These are phyloP conservation scores for Chromis chromis DNA, from an alignment of 2,797 vertebrate species.

Conservation along the genomic window DNA sequence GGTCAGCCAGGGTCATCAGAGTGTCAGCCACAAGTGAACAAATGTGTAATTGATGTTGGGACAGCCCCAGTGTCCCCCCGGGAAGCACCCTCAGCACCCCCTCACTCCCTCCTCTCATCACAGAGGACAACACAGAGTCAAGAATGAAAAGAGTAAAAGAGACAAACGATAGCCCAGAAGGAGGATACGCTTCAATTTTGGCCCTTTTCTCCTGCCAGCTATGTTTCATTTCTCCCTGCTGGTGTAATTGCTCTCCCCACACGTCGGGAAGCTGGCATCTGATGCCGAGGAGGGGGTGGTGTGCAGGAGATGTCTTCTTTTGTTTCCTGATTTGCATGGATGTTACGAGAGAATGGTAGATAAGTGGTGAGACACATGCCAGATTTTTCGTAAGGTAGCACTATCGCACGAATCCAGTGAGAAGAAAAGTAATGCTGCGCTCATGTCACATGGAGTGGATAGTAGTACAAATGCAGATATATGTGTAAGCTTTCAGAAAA, in stretches of 20 bases:
- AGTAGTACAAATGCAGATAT: not conserved
- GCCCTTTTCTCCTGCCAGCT: slow-evolving; percentile 72
- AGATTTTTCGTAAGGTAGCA: slow-evolving; percentile 63
- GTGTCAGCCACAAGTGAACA: slow-evolving; percentile 86
- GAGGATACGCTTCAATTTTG: slow-evolving; percentile 86
- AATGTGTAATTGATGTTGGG: slow-evolving; percentile 88
- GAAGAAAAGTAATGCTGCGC: not conserved
- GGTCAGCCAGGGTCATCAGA: slow-evolving; percentile 84
- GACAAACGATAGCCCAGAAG: slow-evolving; percentile 80
- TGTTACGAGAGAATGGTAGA: slow-evolving; percentile 78
- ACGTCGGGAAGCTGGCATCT: slow-evolving; percentile 80
- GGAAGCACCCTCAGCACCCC: slow-evolving; percentile 75
- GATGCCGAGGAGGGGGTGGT: slow-evolving; percentile 62
- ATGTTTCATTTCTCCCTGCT: slow-evolving; percentile 81
- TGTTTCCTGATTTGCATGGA: slow-evolving; percentile 82
- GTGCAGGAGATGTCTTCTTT: slow-evolving; percentile 75
- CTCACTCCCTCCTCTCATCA: slow-evolving; percentile 73
- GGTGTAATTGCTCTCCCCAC: slow-evolving; percentile 83
- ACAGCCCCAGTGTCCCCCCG: slow-evolving; percentile 76
- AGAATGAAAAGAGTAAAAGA: slow-evolving; percentile 79
- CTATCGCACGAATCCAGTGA: slow-evolving; percentile 27
- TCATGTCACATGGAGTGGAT: not conserved
- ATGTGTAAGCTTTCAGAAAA: too few relatives aligned
- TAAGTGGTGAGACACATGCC: slow-evolving; percentile 73
- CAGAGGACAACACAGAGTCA: slow-evolving; percentile 79